Evolutionary conservation across 2,113 vertebrate species (phyloP).

Genomic region (Emydura subglobosa): DNA sequence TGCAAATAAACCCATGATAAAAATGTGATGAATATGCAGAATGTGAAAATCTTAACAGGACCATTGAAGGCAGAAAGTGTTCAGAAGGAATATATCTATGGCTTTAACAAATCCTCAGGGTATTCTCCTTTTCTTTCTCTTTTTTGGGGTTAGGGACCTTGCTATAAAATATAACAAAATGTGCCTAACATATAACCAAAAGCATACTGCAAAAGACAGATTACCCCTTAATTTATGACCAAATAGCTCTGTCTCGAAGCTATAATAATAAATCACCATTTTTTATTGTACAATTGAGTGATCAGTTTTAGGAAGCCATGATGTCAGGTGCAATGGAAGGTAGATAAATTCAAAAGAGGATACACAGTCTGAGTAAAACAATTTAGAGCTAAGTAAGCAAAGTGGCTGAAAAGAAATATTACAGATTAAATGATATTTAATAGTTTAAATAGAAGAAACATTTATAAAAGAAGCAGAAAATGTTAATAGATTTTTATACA

Average conservation of each 20-base stretch:
- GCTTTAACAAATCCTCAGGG: conserved; percentile 7
- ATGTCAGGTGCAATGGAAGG: neutral
- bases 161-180: conserved; percentile 30
- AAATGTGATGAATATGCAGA: neutral
- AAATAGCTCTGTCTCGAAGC: neutral
- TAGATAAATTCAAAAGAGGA: conserved; percentile 21
- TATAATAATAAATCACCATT: conserved; percentile 43
- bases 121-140: conserved; percentile 30
- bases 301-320: conserved; percentile 16
- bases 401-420: neutral
- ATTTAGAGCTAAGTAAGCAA: neutral
- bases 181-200: neutral
- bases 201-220: conserved; percentile 9
- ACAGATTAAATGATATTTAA: neutral
- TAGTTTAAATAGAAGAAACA: neutral
- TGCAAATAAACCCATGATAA: neutral
- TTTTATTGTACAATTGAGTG: conserved; percentile 37
- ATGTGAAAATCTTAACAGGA: neutral
- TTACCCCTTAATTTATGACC: conserved; percentile 35
- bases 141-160: conserved; percentile 8
- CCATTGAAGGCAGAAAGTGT: neutral
- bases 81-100: neutral
- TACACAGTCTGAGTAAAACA: neutral
- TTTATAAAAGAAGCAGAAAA: neutral
- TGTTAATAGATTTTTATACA: neutral